phyloP scores from a whole-genome alignment of 2,797 vertebrate species.

The Parauchenoglanis ngamensis region DNA sequence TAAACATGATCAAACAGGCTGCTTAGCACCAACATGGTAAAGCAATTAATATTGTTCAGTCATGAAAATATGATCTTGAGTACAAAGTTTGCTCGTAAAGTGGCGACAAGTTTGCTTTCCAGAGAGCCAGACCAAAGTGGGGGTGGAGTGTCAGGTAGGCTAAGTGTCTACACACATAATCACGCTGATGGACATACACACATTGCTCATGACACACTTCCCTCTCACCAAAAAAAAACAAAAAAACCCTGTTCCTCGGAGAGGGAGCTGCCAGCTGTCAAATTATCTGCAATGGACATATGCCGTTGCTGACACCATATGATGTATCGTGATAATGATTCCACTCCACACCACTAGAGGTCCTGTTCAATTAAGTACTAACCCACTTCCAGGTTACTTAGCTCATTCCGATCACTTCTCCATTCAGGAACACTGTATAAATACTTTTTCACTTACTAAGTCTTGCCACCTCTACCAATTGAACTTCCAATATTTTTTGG shows the following conservation, averaged over 20 bases:
- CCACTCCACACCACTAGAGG: not conserved
- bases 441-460: not conserved
- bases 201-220: not conserved
- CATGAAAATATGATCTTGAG: constrained; percentile 1
- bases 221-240: not conserved
- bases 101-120: not conserved
- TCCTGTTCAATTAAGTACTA: not conserved
- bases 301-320: too few relatives aligned
- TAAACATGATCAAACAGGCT: constrained; percentile 45
- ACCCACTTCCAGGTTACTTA: not conserved
- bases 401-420: not conserved
- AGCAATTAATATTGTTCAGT: constrained; percentile 16
- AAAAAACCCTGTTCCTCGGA: not conserved
- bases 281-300: not conserved
- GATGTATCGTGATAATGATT: not conserved
- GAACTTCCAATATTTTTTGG: not conserved
- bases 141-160: not conserved
- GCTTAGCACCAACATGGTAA: not conserved
- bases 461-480: not conserved
- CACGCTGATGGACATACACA: not conserved
- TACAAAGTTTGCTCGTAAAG: not conserved
- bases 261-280: not conserved
- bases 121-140: not conserved
- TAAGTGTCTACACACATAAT: not conserved
- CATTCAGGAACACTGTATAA: too few relatives aligned